These are phyloP conservation scores for Oscarella lobularis DNA, from an alignment of 37 sponge, comb jelly and placozoan genomes.

Conservation along the genomic window DNA sequence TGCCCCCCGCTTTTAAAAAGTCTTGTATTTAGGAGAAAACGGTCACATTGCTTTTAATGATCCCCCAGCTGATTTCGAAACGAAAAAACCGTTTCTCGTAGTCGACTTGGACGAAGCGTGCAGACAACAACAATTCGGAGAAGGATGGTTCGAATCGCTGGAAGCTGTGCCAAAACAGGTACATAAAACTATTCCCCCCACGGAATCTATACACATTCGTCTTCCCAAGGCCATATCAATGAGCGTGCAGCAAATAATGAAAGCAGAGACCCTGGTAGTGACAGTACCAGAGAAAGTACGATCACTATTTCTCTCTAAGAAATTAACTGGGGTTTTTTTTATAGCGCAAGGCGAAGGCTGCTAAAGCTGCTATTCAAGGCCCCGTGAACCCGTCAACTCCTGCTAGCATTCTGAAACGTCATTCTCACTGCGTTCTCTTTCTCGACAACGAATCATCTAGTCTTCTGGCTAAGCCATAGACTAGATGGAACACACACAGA, in stretches of 20 bases:
- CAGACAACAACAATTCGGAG: constrained; percentile 5
- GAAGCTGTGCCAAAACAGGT: constrained; percentile 8
- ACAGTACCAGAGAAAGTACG: constrained; percentile 5
- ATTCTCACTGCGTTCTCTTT: neutral
- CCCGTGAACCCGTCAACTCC: neutral
- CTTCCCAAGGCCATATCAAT: constrained; percentile 2
- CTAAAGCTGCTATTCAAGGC: neutral
- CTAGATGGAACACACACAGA: too few species aligned
- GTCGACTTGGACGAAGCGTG: neutral
- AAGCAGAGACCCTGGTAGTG: neutral
- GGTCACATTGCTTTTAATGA: constrained; percentile 7
- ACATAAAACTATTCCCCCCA: neutral
- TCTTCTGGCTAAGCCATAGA: neutral
- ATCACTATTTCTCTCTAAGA: neutral
- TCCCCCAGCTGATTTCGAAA: constrained; percentile 9
- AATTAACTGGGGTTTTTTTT: neutral
- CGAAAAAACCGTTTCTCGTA: neutral
- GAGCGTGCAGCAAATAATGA: constrained; percentile 7
- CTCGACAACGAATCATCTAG: neutral
- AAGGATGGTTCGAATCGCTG: constrained; percentile 4
- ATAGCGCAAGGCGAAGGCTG: constrained; percentile 4
- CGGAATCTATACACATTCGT: neutral
- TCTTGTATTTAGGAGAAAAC: neutral
- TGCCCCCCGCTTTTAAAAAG: neutral
- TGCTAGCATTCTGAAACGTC: constrained; percentile 3